Evolutionary conservation across 2,888 invertebrate species (phyloP), one percentile per base, ranked within the genome.

Genomic region (Leucoma salicis): DNA sequence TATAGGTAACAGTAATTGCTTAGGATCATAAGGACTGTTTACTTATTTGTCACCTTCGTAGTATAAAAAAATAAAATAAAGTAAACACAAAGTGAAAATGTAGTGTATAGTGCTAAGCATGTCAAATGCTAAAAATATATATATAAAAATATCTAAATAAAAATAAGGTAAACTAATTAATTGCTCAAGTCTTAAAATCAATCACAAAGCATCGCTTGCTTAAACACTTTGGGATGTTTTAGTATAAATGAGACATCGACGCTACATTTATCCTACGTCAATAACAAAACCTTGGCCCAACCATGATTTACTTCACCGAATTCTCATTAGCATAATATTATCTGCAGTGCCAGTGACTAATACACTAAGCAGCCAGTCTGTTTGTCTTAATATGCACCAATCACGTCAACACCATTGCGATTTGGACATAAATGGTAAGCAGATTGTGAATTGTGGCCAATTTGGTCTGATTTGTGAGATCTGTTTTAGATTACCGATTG

Each of bases 231-330:
- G n/a, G n/a, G n/a, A n/a, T n/a, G n/a, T n/a, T n/a, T n/a, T n/a
- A 21, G 21, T 21, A 3, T 21, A 21, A 25, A 6, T 1, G 42
- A n/a, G n/a, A n/a, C n/a, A n/a, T n/a, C n/a, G n/a, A 37, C 29
- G 50, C 45, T 31, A 48, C 38, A 16, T 38, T 12, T 1, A 1
- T 61, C 56, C 47, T 50, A 66, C 45, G 46, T 70, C 70, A 50
- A 29, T 34, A 42, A 12, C 0, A 32, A 66, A 74, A 80, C 82
- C 81, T 80, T 82, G 82, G 74, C 67, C 61, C 58, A 58, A 57
- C 58, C 57, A 69, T 82, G 81, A 81, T 82, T 83, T 82, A 82
- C 76, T 76, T 69, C 62, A 59, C 62, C 51, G 52, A 51, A 53
- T 54, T 53, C 55, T 62, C 60, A 78, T 82, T 82, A 75, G 57